Conservation (phyloP, 2,888 invertebrate species). For the Cerastoderma edule region DNA sequence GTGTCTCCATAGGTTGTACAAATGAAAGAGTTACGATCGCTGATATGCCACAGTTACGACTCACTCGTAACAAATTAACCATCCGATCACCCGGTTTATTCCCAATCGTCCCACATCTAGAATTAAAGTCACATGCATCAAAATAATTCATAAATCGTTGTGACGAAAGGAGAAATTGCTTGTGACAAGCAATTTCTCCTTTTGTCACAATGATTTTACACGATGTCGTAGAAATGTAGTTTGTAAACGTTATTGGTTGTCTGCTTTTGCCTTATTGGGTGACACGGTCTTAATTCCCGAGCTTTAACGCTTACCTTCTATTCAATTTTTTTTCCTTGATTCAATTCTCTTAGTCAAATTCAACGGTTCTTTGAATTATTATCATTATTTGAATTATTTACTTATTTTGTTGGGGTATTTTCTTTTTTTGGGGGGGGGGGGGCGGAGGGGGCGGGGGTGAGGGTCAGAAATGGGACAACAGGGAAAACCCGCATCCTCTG, state of each 20-base stretch:
- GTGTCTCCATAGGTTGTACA: too few species aligned
- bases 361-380: neutral
- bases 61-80: neutral
- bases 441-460: too few species aligned
- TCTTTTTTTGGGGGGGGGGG: too few species aligned
- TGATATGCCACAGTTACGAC: neutral
- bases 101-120: neutral
- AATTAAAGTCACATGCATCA: neutral
- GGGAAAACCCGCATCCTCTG: too few species aligned
- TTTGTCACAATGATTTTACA: neutral
- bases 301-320: neutral
- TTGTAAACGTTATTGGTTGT: neutral
- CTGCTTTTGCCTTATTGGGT: neutral
- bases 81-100: neutral
- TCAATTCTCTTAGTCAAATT: neutral
- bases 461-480: too few species aligned
- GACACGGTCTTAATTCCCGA: neutral
- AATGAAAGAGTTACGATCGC: too few species aligned
- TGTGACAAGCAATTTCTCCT: slow-evolving; percentile 1
- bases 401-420: neutral
- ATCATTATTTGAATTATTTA: too few species aligned
- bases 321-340: neutral
- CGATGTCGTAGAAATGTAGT: neutral
- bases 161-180: slow-evolving; percentile 6
- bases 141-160: neutral